phyloP scores from a whole-genome alignment of 2,113 vertebrate genomes.

The Rhizomys pruinosus region DNA sequence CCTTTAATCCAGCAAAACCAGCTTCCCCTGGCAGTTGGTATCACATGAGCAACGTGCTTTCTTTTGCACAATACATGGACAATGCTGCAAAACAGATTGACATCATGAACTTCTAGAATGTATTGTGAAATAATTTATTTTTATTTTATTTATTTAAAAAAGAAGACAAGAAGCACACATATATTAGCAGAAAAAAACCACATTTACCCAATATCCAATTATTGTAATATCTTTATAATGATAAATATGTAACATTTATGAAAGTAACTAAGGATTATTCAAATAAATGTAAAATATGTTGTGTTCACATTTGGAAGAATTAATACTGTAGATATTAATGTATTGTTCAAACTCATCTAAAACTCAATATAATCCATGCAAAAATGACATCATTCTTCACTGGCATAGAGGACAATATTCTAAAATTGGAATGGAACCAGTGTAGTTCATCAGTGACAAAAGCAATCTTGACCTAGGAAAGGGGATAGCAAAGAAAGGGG shows the following conservation, averaged over 20 bases:
- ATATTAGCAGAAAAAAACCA: background rate
- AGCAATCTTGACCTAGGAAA: background rate
- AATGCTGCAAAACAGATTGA: background rate
- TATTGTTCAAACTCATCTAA: background rate
- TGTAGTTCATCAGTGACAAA: background rate
- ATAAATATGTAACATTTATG: background rate
- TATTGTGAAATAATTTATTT: background rate
- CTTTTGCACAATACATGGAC: background rate
- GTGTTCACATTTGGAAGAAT: background rate
- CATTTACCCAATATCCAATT: background rate
- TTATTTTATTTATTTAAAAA: too few species aligned
- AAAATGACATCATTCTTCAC: background rate
- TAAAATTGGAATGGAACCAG: background rate
- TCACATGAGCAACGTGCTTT: background rate
- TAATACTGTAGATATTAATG: background rate
- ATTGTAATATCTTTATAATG: background rate
- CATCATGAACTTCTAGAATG: background rate
- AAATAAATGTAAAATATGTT: background rate
- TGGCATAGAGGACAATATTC: background rate
- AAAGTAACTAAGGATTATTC: background rate
- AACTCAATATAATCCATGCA: background rate
- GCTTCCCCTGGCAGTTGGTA: background rate
- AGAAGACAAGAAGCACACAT: background rate
- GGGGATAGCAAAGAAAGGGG: background rate
- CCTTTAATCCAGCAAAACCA: background rate